A percentile compares a stretch with the other conserved stretches of the same genome.
Evolutionary conservation across 2,888 invertebrate genomes (phyloP).

Genomic region (Ecliptopera silaceata): DNA sequence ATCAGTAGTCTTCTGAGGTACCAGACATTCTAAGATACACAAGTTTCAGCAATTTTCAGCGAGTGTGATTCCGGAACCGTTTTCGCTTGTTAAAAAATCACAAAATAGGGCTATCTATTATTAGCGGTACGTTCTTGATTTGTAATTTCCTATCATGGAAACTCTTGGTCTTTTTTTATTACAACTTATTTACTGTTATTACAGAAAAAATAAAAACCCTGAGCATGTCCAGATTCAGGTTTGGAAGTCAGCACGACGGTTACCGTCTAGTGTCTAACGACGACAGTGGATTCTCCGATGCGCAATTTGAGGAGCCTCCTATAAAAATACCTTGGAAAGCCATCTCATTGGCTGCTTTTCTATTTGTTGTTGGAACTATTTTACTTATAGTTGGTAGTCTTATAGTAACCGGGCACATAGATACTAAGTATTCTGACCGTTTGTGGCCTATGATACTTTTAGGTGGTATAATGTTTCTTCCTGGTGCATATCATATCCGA

Average conservation of each 20-base stretch:
- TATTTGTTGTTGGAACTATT: constrained; percentile 90
- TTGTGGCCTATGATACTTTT: constrained; percentile 95
- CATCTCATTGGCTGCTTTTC: constrained; percentile 88
- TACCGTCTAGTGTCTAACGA: constrained; percentile 82
- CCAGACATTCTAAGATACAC: too few relatives aligned
- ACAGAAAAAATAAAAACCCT: constrained; percentile 54
- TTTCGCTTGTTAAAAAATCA: too few relatives aligned
- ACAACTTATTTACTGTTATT: constrained; percentile 24
- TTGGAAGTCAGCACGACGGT: constrained; percentile 83
- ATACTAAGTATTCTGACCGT: constrained; percentile 92
- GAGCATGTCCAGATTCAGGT: constrained; percentile 84
- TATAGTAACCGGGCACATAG: constrained; percentile 91
- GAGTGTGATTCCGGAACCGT: too few relatives aligned
- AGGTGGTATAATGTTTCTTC: constrained; percentile 94
- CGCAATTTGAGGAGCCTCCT: constrained; percentile 86
- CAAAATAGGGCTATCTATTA: neutral
- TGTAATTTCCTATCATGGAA: neutral
- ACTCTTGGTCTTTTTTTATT: neutral
- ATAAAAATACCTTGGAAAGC: constrained; percentile 93
- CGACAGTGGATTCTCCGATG: constrained; percentile 87
- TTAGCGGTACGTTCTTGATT: neutral
- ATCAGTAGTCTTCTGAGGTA: too few relatives aligned
- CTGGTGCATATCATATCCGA: constrained; percentile 94
- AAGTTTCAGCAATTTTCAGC: too few relatives aligned
- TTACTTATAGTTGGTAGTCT: constrained; percentile 90